Evolutionary conservation across 2,113 vertebrate genomes (phyloP), one percentile per base, ranked within the genome.

Genomic region (Ameiurus melas): DNA sequence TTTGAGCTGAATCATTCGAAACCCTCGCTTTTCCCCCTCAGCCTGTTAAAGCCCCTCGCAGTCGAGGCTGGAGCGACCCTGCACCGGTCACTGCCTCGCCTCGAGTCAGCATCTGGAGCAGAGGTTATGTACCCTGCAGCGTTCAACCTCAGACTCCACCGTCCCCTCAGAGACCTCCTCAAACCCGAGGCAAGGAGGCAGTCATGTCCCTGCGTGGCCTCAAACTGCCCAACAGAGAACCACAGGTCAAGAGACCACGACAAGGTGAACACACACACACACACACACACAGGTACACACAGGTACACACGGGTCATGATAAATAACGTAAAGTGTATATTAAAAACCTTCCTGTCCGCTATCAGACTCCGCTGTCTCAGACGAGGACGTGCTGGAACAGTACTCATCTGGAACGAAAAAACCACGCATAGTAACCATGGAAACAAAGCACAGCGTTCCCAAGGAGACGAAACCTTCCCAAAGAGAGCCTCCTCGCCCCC

Each of bases 351-450:
- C 27, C 57, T 20, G 14, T 70, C 53, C 43, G 20, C 2, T 22
- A 4, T 33, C 82, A 96, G 96, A 94, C 92, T 94, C 95, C 9
- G 91, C 93, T 36, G 13, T 96, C 5, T 96, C 96, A 0, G 97
- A 99, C 86, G 95, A 96, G 78, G 97, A 98, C 10, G 90, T 99
- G n/a, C 90, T 99, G 88, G 94, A 90, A 83, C 97, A 97, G 87
- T 99, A 99, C 91, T 95, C 95, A 0, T 90, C 93, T 89, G 93
- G 87, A 80, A 83, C 91, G 39, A 99, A 99, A 94, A 96, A 96
- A 90, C 36, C 16, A 57, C 36, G 87, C 68, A 47, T 43, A 53
- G 85, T 91, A 71, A 75, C 83, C 47, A 87, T 83, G 75, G 86
- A 89, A 70, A 36, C 70, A 0, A 27, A 55, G 36, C 83, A 4